Evolutionary conservation across 1,140 invertebrate genomes (phyloP), one percentile per base, ranked within the genome.

Genomic region (Conus ventricosus): DNA sequence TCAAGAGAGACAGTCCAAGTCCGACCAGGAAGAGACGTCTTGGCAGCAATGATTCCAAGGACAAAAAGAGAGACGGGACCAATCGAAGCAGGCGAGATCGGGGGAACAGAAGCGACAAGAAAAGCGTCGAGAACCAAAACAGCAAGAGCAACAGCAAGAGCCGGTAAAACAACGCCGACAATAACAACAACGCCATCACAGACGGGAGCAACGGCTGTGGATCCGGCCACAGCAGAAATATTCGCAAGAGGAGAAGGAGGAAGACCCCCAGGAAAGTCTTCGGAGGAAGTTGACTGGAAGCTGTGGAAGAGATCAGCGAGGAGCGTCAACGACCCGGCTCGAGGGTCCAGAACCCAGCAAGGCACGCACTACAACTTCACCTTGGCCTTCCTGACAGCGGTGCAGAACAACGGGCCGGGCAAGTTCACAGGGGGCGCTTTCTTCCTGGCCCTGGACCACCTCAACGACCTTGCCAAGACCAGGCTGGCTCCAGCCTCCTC

Each of bases 361-460:
- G 5, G 15, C 20, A 20, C 63, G 5, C 55, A 53, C 63, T 85
- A 20, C 84, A 53, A 85, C 84, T 85, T 85, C 67, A 85, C 84
- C 53, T 27, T 91, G 20, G 91, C 88, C 13, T 91, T 91, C 81
- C 55, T 91, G 17, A 85, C 88, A 20, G 39, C 76, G n/a, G 80
- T 89, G n/a, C 54, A 20, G 15, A 86, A 86, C 53, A 67, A 87
- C 10, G 92, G 91, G 8, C 82, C 86, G 54, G 92, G 90, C 0
- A 91, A 90, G 81, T 82, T 87, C 51, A 90, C 84, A 25, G 92
- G 98, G 71, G 98, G 98, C 53, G 98, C 98, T n/a, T 96, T 99
- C 87, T 96, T 97, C 55, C 97, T 98, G 96, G 98, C 98, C 67
- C 92, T 96, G 27, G 92, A 95, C 51, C 94, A 98, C 96, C 97